phyloP scores from a whole-genome alignment of 2,797 vertebrate species.

The Muscicapa comitata region DNA sequence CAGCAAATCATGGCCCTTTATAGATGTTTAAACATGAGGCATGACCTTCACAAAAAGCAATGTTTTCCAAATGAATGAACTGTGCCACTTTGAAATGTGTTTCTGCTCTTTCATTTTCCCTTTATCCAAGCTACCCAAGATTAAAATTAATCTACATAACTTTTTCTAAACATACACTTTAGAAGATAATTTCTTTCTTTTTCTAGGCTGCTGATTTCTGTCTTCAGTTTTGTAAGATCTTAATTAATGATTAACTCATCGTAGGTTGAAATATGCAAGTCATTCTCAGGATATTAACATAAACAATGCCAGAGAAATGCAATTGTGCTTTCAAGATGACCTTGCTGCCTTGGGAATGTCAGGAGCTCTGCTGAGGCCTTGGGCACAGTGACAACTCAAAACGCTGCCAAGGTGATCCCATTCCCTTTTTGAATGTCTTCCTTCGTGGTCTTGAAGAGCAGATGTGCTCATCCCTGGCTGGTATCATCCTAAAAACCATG shows the following conservation, averaged over 20 bases:
- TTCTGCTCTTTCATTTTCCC: not conserved
- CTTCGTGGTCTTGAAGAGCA: not conserved
- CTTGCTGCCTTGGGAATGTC: conserved; percentile 59
- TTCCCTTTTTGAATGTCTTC: not conserved
- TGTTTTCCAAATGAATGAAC: not conserved
- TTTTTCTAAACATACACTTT: not conserved
- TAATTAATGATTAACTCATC: conserved; percentile 71
- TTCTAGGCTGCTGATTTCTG: conserved; percentile 36
- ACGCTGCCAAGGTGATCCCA: not conserved
- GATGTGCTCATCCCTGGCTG: not conserved
- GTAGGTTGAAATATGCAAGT: conserved; percentile 63
- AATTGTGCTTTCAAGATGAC: conserved; percentile 62
- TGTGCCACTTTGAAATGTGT: not conserved
- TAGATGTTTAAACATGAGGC: not conserved
- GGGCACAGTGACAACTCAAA: conserved; percentile 17
- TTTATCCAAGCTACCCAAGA: not conserved
- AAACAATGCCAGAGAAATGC: conserved; percentile 47
- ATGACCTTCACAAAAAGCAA: not conserved
- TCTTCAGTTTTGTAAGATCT: conserved; percentile 58
- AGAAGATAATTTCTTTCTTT: not conserved
- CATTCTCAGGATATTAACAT: conserved; percentile 65
- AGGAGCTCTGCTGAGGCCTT: conserved; percentile 34
- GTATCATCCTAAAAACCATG: not conserved
- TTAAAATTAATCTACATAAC: not conserved
- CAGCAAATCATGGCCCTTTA: not conserved